These are phyloP conservation scores for Brachyopa scutellaris DNA, from an alignment of 2,888 invertebrate genomes.

Conservation along the genomic window DNA sequence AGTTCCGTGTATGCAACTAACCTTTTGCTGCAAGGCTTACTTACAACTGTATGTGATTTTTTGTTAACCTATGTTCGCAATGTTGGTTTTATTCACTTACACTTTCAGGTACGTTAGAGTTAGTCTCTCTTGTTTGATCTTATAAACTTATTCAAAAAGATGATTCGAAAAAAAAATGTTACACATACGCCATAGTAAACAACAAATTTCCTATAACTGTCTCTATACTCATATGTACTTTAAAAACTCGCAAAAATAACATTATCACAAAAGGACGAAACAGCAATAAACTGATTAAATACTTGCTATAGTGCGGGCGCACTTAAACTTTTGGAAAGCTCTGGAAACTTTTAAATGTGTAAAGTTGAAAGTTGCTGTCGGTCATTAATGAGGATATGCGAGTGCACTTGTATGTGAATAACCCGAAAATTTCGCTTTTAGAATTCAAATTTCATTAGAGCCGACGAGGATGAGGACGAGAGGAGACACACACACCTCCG, in stretches of 20 bases:
- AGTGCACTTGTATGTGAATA: constrained; percentile 41
- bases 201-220: not conserved
- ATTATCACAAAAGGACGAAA: constrained; percentile 11
- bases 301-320: constrained; percentile 27
- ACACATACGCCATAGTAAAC: constrained; percentile 60
- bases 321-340: constrained; percentile 25
- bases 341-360: constrained; percentile 36
- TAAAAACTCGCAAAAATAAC: too few relatives aligned
- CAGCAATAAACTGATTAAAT: not conserved
- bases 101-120: too few relatives aligned
- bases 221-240: too few relatives aligned
- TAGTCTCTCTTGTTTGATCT: too few relatives aligned
- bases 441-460: constrained; percentile 69
- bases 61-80: too few relatives aligned
- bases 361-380: constrained; percentile 2
- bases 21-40: too few relatives aligned
- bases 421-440: constrained; percentile 62
- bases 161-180: constrained; percentile 16
- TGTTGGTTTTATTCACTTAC: too few relatives aligned
- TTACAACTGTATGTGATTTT: too few relatives aligned
- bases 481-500: constrained; percentile 43
- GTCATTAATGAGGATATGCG: constrained; percentile 30
- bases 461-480: constrained; percentile 36
- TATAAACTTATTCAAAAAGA: too few relatives aligned
- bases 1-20: too few relatives aligned